Evolutionary conservation across 2,797 vertebrate genomes (phyloP).

Genomic region (Squalus acanthias): DNA sequence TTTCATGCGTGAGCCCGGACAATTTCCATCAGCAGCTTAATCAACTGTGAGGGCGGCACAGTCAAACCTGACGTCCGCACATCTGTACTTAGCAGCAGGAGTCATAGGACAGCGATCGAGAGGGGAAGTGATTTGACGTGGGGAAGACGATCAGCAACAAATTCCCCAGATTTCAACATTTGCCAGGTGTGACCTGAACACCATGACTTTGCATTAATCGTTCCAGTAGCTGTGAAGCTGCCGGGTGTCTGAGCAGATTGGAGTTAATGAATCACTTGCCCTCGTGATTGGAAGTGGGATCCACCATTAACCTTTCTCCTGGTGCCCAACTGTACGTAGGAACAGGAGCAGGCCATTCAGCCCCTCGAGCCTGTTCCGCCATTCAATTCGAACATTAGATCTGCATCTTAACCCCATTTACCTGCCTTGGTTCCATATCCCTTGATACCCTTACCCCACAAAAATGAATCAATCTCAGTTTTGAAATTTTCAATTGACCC

Average conservation of each 20-base stretch:
- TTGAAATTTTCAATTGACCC: neutral
- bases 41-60: neutral
- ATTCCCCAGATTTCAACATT: neutral
- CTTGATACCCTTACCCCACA: neutral
- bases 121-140: too few relatives aligned
- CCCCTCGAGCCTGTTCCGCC: neutral
- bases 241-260: neutral
- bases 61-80: neutral
- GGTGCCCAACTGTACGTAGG: too few relatives aligned
- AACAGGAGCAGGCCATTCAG: neutral
- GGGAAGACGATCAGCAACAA: neutral
- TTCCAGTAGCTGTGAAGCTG: neutral
- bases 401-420: neutral
- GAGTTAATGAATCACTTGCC: neutral
- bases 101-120: too few relatives aligned
- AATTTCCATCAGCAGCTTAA: neutral
- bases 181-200: neutral
- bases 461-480: neutral
- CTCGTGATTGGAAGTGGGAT: neutral
- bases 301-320: neutral
- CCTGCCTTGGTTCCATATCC: too few relatives aligned
- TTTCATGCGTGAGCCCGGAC: neutral
- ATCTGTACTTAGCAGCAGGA: too few relatives aligned
- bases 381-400: neutral
- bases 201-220: neutral